A percentile compares a stretch with the other conserved stretches of the same genome.
Evolutionary conservation across 1,140 invertebrate genomes (phyloP).

Genomic region (Neodiprion fabricii): DNA sequence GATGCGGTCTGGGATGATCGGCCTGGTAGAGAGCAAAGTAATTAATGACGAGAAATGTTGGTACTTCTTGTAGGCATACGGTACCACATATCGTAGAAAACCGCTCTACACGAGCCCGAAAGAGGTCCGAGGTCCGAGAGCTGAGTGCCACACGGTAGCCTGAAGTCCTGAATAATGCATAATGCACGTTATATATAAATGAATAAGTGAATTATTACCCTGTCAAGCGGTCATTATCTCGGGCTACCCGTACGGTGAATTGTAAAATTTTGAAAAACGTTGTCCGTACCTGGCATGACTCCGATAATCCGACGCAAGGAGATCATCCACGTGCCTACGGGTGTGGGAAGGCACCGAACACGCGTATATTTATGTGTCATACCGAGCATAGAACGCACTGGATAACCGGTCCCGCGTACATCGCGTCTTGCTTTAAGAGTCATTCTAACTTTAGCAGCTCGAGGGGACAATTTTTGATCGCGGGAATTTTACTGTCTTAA

Average conservation of each 20-base stretch:
- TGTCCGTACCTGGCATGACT: not conserved
- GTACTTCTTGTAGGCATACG: not conserved
- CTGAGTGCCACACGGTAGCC: not conserved
- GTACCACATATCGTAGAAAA: not conserved
- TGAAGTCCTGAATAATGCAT: not conserved
- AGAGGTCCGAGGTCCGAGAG: not conserved
- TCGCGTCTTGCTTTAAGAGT: not conserved
- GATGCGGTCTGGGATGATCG: not conserved
- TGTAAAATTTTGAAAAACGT: not conserved
- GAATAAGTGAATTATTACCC: constrained; percentile 7
- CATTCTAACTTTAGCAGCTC: not conserved
- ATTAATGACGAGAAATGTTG: not conserved
- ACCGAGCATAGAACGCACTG: not conserved
- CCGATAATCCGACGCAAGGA: not conserved
- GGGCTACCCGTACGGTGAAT: not conserved
- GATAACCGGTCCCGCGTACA: not conserved
- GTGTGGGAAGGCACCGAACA: not conserved
- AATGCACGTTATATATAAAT: not conserved
- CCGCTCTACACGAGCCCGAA: not conserved
- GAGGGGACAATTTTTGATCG: not conserved
- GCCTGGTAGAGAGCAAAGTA: not conserved
- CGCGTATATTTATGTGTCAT: not conserved
- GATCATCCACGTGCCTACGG: not conserved
- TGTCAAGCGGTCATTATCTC: constrained; percentile 1
- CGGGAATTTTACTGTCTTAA: not conserved